Evolutionary conservation across 2,888 invertebrate species (phyloP), one percentile per base, ranked within the genome.

Genomic region (Griposia aprilina): DNA sequence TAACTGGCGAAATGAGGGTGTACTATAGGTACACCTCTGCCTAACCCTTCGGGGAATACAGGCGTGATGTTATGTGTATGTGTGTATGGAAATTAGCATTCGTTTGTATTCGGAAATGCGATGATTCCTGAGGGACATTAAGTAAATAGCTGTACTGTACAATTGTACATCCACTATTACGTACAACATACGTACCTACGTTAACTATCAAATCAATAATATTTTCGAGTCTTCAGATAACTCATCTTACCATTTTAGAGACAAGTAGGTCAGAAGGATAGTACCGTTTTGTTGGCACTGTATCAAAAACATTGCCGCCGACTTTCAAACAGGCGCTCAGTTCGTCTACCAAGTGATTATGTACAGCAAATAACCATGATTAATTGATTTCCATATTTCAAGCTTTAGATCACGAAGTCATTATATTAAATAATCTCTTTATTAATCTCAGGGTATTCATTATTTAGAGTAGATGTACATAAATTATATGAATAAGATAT

Each of bases 211-310:
- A 45, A 45, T 45, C 45, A 45, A 10, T 45, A 45, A 45, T 45
- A 45, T 10, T 45, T 10, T 10, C 7, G 41, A 41, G 45, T 45
- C 45, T 45, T 45, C 45, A 48, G 45, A 66, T 66, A 0, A 62
- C 68, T 73, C 62, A 70, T 48, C 52, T 73, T n/a, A 41, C 20
- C 57, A 62, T 15, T 76, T 13, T 69, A 48, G 11, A 57, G 36
- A 78, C 60, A 76, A 87, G 41, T 87, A 66, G 85, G 82, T 80
- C 85, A 67, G 59, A 74, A 52, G 26, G 57, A 81, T 20, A 48
- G 50, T 52, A 20, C 15, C 7, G 66, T 50, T 55, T 45, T 23
- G 17, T 79, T 85, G 82, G 82, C 82, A 85, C 7, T 66, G 45
- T 74, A 57, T 70, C 77, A 78, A 78, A 74, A 57, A 69, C 45